phyloP scores from a whole-genome alignment of 2,113 vertebrate genomes.

The Brachyistius frenatus region DNA sequence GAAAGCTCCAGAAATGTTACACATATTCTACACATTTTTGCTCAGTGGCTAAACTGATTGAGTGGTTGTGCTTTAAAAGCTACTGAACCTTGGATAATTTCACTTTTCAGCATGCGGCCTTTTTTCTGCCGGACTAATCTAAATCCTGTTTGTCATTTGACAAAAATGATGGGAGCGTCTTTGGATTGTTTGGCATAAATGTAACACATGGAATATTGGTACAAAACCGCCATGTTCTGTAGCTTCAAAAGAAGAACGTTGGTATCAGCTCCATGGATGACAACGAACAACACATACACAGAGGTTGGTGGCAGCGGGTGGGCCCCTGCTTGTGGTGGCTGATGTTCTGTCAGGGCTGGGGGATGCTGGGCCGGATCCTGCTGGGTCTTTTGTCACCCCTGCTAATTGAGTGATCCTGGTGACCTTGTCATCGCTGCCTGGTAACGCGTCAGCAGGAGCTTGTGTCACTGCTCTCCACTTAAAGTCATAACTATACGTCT shows the following conservation, averaged over 20 bases:
- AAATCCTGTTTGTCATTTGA: background rate
- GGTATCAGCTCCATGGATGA: background rate
- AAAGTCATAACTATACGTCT: slow-evolving; percentile 63
- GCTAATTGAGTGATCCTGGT: slow-evolving; percentile 80
- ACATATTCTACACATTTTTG: too few species aligned
- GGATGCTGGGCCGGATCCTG: slow-evolving; percentile 60
- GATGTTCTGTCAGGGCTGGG: slow-evolving; percentile 61
- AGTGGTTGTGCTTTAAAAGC: too few species aligned
- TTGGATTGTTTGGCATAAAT: slow-evolving; percentile 2
- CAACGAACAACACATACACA: background rate
- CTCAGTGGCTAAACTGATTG: too few species aligned
- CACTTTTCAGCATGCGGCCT: background rate
- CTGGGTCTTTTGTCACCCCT: slow-evolving; percentile 79
- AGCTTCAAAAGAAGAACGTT: background rate
- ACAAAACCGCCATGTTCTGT: background rate
- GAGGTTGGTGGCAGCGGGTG: slow-evolving; percentile 44
- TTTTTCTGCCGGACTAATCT: background rate
- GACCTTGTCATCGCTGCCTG: slow-evolving; percentile 71
- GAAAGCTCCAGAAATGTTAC: slow-evolving; percentile 5
- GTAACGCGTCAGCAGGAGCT: slow-evolving; percentile 70
- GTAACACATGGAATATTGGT: slow-evolving; percentile 3
- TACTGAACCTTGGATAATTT: background rate
- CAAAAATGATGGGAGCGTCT: background rate
- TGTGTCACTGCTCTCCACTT: slow-evolving; percentile 56
- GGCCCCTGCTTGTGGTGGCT: slow-evolving; percentile 55